Base-by-base conservation (phyloP, 2,888 invertebrate species). In the Belgica antarctica region DNA sequence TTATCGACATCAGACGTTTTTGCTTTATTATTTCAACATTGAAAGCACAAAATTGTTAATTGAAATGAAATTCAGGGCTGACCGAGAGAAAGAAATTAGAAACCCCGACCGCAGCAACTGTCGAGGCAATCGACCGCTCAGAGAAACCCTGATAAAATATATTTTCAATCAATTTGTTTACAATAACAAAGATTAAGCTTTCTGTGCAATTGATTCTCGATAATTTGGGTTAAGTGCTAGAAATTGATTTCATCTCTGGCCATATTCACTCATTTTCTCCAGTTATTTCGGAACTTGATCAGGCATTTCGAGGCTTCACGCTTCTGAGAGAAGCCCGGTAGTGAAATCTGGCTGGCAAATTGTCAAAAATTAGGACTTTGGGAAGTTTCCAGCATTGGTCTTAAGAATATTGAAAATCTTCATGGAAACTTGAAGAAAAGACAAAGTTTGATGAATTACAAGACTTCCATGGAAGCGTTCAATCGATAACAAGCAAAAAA, bases 181-280 rank as follows among this genome's bases (percentile, higher is more conserved):
- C 65, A 65, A 65, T 15, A 65, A 65, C 36, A 41, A 31, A 62
- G 27, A 28, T 5, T 4, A 47, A 61, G 12, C 15, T 7, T 15
- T 19, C 24, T 22, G 25, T 22, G 57, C 57, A 57, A 57, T 57
- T 63, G 63, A 63, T 66, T 47, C 28, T 27, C 17, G 8, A 65
- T 46, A 25, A 68, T 68, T 68, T 68, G 68, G 68, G 52, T 68
- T 68, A 68, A 68, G 68, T 68, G 52, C 52, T 46, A 63, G 63
- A 17, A 66, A 66, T 66, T 47, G 66, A 66, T 66, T 63, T 63
- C 19, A 28, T 61, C 24, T 57, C 25, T 28, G 4, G 3, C 28
- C 27, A 61, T 28, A 10, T 17, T 62, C 62, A 19, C 34, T 65
- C 24, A 22, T 24, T 65, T 46, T 34, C n/a, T 46, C 24, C 19